Evolutionary conservation across 1,140 invertebrate species (phyloP).

Genomic region (Agrypnia vestita): DNA sequence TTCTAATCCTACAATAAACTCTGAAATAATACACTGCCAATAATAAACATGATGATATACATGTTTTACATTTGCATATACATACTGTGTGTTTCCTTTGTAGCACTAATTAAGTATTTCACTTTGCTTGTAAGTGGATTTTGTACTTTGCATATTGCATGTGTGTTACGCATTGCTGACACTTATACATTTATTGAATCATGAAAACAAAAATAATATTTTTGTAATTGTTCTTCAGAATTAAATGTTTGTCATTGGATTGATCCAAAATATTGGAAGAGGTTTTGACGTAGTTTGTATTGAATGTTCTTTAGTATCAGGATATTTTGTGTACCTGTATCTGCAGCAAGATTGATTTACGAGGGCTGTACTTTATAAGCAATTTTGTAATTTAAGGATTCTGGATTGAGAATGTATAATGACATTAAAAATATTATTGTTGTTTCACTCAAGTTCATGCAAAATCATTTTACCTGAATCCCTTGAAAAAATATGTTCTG

Average conservation of each 20-base stretch:
- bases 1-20: no score
- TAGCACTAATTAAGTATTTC: background rate
- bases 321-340: background rate
- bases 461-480: background rate
- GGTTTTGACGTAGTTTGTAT: background rate
- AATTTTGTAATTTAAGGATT: conserved; percentile 24
- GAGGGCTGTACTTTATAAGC: conserved; percentile 21
- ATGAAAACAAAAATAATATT: conserved; percentile 8
- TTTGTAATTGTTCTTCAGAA: conserved; percentile 2
- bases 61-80: no score
- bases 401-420: conserved; percentile 22
- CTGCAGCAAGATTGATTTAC: background rate
- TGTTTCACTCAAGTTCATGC: background rate
- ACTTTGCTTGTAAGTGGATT: conserved; percentile 6
- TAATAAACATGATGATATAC: no score
- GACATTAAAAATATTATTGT: background rate
- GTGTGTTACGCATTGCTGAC: no score
- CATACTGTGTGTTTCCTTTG: background rate
- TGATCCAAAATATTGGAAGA: background rate
- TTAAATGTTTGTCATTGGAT: background rate
- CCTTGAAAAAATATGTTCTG: background rate
- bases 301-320: background rate
- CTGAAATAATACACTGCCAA: no score
- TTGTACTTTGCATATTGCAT: conserved; percentile 34
- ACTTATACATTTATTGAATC: no score